Base-by-base conservation (phyloP, 2,888 invertebrate species). In the Ormyrus rosae region DNA sequence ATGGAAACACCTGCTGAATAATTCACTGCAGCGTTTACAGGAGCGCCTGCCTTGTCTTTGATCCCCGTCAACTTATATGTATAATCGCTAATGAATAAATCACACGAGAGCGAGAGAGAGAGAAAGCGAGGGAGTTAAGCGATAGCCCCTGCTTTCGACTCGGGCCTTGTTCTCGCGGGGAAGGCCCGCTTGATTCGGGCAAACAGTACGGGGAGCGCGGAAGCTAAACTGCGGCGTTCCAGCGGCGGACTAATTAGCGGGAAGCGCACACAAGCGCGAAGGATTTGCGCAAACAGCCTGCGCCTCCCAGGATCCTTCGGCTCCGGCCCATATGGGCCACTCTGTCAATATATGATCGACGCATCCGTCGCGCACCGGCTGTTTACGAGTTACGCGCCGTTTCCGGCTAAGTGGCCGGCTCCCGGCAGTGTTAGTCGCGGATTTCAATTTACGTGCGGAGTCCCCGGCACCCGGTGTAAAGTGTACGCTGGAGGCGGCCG, bases 191-290 rank as follows among this genome's bases (percentile, higher is more conserved):
- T n/a, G 55, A 53, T 73, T 55, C 34, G 48, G 55, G 67, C 46
- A 74, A 58, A 79, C 56, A 68, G 4, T 34, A 4, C 34, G 34
- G 4, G 34, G 34, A 34, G 34, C 34, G 34, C 11, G 60, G 55
- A 11, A n/a, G 34, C 67, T 45, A 67, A 72, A 67, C 19, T 78
- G 78, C 68, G 72, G 68, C 34, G 34, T 55, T 13, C 55, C 13
- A 9, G 72, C 10, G 53, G 46, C 56, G 85, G 82, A 65, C 61
- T 88, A 88, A 89, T 88, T 88, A 89, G 85, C 84, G 81, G 81
- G 74, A 83, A 83, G 86, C 85, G 63, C 55, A 55, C 34, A 61
- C 53, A 63, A 86, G 55, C 58, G 60, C 77, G 45, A 78, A 87
- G 87, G 88, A 88, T 88, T 88, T 87, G 86, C 85, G 85, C 85